Percentiles rank a stretch among this genome's conserved stretches.
phyloP scores from a whole-genome alignment of 2,888 invertebrate species.

The Thalpophila matura region DNA sequence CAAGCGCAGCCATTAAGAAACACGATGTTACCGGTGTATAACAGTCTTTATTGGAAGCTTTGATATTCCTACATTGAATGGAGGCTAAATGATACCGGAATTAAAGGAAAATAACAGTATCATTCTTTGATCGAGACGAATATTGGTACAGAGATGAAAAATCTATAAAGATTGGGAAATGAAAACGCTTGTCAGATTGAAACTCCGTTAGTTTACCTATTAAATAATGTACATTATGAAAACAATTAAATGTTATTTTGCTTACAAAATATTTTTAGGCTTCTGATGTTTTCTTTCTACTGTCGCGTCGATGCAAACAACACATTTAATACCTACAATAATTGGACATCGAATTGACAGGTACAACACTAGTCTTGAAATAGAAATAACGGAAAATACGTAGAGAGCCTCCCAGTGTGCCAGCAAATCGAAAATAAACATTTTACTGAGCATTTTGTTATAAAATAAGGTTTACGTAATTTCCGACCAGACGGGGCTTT shows the following conservation, averaged over 20 bases:
- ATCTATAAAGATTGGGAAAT: too few species aligned
- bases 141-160: neutral
- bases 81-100: neutral
- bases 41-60: conserved; percentile 47
- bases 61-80: conserved; percentile 1
- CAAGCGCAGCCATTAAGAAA: conserved; percentile 61
- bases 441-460: conserved; percentile 44
- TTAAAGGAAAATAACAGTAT: neutral
- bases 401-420: conserved; percentile 19
- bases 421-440: conserved; percentile 47
- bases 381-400: conserved; percentile 26
- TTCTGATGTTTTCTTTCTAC: too few species aligned
- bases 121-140: neutral
- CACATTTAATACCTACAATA: conserved; percentile 19
- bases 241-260: too few species aligned
- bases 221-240: too few species aligned
- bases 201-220: too few species aligned
- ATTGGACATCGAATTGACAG: conserved; percentile 21
- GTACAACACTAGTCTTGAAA: conserved; percentile 7
- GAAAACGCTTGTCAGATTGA: too few species aligned
- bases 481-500: conserved; percentile 37
- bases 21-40: conserved; percentile 57
- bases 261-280: too few species aligned
- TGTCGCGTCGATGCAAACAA: too few species aligned
- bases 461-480: conserved; percentile 51